These are phyloP conservation scores for Parochlus steinenii DNA, from an alignment of 2,888 invertebrate genomes.

Conservation along the genomic window DNA sequence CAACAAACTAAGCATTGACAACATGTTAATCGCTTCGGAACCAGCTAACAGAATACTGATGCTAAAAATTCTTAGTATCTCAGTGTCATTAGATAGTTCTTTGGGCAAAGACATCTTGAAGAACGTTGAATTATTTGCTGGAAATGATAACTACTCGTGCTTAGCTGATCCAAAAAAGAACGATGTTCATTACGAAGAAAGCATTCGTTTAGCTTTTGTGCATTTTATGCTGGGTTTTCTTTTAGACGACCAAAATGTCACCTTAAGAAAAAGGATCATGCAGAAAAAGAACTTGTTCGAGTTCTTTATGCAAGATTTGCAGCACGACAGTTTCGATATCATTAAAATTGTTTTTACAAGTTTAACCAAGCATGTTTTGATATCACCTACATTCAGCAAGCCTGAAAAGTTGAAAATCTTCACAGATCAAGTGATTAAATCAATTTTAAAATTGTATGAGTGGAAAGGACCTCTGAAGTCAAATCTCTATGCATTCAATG, in stretches of 20 bases:
- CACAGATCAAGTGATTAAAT: constrained; percentile 45
- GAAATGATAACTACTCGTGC: neutral
- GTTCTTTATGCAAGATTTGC: constrained; percentile 43
- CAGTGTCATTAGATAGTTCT: neutral
- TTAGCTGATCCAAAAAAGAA: neutral
- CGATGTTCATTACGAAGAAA: constrained; percentile 31
- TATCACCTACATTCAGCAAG: constrained; percentile 47
- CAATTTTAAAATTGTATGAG: constrained; percentile 49
- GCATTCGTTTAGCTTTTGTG: constrained; percentile 54
- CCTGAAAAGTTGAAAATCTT: constrained; percentile 57
- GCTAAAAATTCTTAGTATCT: constrained; percentile 6
- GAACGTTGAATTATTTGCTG: constrained; percentile 6
- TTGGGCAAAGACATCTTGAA: constrained; percentile 9
- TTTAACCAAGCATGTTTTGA: constrained; percentile 47
- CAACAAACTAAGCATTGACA: constrained; percentile 1
- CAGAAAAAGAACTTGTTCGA: constrained; percentile 49
- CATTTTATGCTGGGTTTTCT: constrained; percentile 62
- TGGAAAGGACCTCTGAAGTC: constrained; percentile 73
- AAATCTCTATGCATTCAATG: too few species aligned
- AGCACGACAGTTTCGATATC: constrained; percentile 47
- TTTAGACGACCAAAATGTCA: constrained; percentile 45
- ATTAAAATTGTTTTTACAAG: constrained; percentile 49
- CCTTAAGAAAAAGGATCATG: constrained; percentile 47
- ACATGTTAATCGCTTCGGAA: constrained; percentile 6
- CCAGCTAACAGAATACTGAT: neutral